phyloP scores from a whole-genome alignment of 2,113 vertebrate genomes.

The Oplegnathus fasciatus region DNA sequence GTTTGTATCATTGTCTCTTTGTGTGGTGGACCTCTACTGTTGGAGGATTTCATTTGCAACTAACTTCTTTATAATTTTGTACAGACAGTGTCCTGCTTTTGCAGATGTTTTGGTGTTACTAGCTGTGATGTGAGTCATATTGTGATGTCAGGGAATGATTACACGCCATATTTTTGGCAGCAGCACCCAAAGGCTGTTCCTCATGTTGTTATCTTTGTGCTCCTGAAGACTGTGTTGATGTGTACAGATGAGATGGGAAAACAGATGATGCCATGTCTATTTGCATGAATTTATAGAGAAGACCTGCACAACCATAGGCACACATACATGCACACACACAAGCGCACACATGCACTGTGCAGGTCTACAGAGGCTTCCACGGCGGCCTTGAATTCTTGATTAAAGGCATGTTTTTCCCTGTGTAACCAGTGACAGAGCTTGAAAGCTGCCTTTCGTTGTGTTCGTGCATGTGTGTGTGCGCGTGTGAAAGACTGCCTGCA shows the following conservation, averaged over 20 bases:
- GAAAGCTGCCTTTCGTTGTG: not conserved
- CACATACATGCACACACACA: constrained; percentile 1
- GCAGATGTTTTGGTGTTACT: constrained; percentile 27
- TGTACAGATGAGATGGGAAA: constrained; percentile 36
- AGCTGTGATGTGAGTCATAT: constrained; percentile 56
- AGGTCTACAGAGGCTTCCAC: constrained; percentile 18
- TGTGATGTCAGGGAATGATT: constrained; percentile 51
- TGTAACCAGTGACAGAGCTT: constrained; percentile 4
- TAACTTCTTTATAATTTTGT: not conserved
- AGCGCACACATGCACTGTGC: not conserved
- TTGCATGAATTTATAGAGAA: constrained; percentile 40
- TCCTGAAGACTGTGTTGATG: constrained; percentile 46
- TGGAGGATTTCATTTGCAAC: constrained; percentile 12
- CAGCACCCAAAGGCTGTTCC: constrained; percentile 59
- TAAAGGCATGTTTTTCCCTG: constrained; percentile 18
- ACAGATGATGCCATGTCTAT: constrained; percentile 41
- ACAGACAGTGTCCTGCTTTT: constrained; percentile 14
- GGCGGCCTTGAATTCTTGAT: constrained; percentile 21
- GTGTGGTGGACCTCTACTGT: not conserved
- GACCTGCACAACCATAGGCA: constrained; percentile 13
- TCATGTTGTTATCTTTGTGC: constrained; percentile 60
- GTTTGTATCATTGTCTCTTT: not conserved
- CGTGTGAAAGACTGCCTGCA: not conserved
- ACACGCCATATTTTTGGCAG: constrained; percentile 67
- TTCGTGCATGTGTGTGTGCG: not conserved